phyloP scores from a whole-genome alignment of 2,797 vertebrate species.

The Erithacus rubecula region DNA sequence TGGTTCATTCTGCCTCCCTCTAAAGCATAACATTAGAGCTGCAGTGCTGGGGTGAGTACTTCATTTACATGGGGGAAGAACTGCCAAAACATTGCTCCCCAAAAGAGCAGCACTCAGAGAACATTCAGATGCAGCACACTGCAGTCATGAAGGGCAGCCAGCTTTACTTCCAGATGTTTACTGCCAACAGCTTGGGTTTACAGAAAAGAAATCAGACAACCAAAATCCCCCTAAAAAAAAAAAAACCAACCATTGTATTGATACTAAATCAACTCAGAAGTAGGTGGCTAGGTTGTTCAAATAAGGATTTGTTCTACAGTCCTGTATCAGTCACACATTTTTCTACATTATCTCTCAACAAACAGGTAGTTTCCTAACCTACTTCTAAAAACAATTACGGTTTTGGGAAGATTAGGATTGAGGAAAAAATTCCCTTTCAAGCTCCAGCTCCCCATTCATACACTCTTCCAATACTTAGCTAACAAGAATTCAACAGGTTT shows the following conservation, averaged over 20 bases:
- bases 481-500: not conserved
- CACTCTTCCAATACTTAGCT: not conserved
- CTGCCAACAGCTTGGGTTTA: not conserved
- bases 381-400: not conserved
- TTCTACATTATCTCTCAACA: not conserved
- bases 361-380: not conserved
- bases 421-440: not conserved
- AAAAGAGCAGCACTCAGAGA: not conserved
- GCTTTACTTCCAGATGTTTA: not conserved
- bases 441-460: not conserved
- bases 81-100: accelerated
- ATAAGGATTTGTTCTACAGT: not conserved
- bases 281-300: not conserved
- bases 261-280: not conserved
- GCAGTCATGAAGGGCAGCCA: not conserved
- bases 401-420: not conserved
- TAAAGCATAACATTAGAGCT: not conserved
- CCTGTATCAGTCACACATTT: accelerated
- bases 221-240: not conserved
- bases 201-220: not conserved
- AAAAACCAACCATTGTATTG: not conserved
- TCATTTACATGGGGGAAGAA: not conserved
- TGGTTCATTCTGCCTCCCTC: not conserved
- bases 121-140: not conserved
- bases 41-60: accelerated